Base-by-base conservation (phyloP, 1,140 invertebrate genomes). In the Zophobas morio region DNA sequence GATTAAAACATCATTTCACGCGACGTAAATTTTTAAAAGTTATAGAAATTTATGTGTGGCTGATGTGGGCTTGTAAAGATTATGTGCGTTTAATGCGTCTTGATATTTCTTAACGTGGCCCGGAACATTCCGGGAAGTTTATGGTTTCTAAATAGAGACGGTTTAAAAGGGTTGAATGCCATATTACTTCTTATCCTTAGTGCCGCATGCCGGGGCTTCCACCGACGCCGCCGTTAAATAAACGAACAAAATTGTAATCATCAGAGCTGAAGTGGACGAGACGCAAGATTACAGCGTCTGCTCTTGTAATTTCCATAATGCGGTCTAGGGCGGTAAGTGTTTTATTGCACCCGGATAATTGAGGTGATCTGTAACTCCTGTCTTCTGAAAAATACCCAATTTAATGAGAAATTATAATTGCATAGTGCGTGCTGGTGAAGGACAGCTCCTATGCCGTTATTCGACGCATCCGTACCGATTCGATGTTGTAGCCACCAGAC, bases 1-100 rank as follows among this genome's bases (percentile, higher is more conserved):
- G 60, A 66, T 66, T 66, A 66, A 66, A 66, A 66, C 60, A 66
- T 66, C 60, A 66, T 66, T 66, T 66, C 60, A 66, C 60, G 60
- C 37, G 5, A 42, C 37, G 60, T 66, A 42, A 42, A 66, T 66
- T 66, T 42, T 66, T 42, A 66, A 66, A 66, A 66, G 60, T 66
- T 66, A 40, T 66, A 20, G 56, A 60, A 66, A 66, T 66, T 66
- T 66, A 66, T 32, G 32, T 36, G 54, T 6, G 49, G 49, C 2
- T 53, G 54, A 57, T 35, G 6, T 66, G 39, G 60, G 60, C 56
- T 60, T 66, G 60, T 66, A 42, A 66, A 66, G 60, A 66, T 66
- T 66, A 66, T 66, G 60, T 66, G 60, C 60, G 60, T 66, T 66
- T 66, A 66, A 66, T 66, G 60, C 60, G 60, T 66, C 60, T 66